Evolutionary conservation across 2,113 vertebrate genomes (phyloP).

Genomic region (Hemichromis elongatus): DNA sequence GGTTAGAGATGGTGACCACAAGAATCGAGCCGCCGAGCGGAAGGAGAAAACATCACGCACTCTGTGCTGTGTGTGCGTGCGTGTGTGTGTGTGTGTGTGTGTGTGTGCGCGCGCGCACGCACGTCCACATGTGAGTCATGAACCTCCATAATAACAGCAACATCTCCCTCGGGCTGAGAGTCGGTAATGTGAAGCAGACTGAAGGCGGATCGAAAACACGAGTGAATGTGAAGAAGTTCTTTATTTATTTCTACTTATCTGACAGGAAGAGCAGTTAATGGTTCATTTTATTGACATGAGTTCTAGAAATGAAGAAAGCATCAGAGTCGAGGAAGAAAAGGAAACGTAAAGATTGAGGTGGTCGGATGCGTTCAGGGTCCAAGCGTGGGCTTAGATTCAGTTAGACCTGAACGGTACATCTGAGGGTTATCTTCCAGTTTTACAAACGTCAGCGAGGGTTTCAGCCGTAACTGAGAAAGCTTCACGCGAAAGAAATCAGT

Average conservation of each 20-base stretch:
- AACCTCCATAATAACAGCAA: background rate
- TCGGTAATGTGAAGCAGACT: slow-evolving; percentile 16
- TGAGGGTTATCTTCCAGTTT: background rate
- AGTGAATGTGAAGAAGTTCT: background rate
- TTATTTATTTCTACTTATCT: background rate
- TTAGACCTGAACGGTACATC: background rate
- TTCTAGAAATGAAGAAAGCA: background rate
- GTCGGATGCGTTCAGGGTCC: background rate
- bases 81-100: background rate
- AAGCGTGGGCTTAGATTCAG: background rate
- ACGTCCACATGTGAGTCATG: background rate
- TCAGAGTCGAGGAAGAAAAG: background rate
- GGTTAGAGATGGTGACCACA: slow-evolving; percentile 20
- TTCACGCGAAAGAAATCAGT: no score
- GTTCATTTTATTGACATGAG: background rate
- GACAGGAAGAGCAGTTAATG: background rate
- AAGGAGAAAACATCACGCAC: background rate
- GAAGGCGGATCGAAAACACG: background rate
- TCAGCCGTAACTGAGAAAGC: no score
- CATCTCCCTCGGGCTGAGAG: background rate
- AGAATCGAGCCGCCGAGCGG: background rate
- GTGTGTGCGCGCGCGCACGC: background rate
- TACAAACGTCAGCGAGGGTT: background rate
- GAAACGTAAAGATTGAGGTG: background rate
- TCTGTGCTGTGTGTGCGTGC: background rate